Evolutionary conservation across 2,888 invertebrate genomes (phyloP), one percentile per base, ranked within the genome.

Genomic region (Lysandra bellargus): DNA sequence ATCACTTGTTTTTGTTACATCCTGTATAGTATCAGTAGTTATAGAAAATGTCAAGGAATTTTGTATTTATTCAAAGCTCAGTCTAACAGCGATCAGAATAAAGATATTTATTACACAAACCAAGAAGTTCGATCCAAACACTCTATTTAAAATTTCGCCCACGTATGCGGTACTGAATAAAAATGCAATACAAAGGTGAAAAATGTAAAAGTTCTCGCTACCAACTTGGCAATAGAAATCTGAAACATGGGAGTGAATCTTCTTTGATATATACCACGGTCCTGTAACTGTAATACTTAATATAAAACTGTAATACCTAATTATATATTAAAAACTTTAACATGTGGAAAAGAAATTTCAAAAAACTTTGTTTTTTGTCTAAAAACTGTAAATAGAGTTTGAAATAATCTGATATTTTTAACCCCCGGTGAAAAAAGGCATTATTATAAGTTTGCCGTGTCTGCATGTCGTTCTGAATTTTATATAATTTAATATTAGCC

Each of bases 161-260:
- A 17, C 33, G 69, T 69, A 69, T 37, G 69, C 69, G 69, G 33
- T 69, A 17, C 69, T 37, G 69, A 69, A 69, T 69, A 69, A 69
- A 69, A 69, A 37, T 69, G 69, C 69, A 69, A 69, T 33, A 69
- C 33, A 69, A 69, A 69, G 69, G 69, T 69, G 69, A 69, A 69
- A 69, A 69, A 69, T 69, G 14, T 69, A 69, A 33, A 69, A 69
- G 14, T 69, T 69, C 37, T 69, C 69, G 33, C 33, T 37, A 33
- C 69, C 64, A 30, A 64, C 64, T 69, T 37, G 14, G 69, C 37
- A 69, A 37, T 69, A 14, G 33, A 69, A 69, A 69, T 69, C 33
- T 69, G 69, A 69, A 33, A 37, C 69, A 69, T 14, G 33, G 33
- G 14, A 17, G 33, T 14, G 14, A 69, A 64, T 64, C 64, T 64